Conservation (phyloP, 2,797 vertebrate species). For the Pelobates cultripes region DNA sequence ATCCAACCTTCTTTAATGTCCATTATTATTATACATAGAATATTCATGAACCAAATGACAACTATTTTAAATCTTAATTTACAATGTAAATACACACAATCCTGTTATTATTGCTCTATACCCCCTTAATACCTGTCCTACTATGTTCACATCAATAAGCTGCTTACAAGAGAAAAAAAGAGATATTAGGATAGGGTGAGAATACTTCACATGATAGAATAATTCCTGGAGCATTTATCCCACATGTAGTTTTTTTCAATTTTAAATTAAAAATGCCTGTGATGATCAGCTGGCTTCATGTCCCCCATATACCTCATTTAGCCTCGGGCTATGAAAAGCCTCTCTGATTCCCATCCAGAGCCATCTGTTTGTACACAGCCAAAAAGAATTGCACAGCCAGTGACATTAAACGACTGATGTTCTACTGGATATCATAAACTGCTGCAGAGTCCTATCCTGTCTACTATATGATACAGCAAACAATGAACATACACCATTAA, state of each 20-base stretch:
- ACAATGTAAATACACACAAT: too few relatives aligned
- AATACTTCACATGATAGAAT: background rate
- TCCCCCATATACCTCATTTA: slow-evolving; percentile 34
- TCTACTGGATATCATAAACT: background rate
- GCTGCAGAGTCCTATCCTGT: background rate
- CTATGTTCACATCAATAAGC: background rate
- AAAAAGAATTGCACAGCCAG: slow-evolving; percentile 34
- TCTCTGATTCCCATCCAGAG: slow-evolving; percentile 29
- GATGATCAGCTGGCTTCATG: background rate
- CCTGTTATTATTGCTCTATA: too few relatives aligned
- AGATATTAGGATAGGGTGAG: background rate
- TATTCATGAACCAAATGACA: too few relatives aligned
- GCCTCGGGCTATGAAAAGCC: slow-evolving; percentile 36
- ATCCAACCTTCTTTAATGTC: too few relatives aligned
- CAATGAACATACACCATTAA: too few relatives aligned
- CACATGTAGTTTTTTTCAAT: background rate
- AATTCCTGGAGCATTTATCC: slow-evolving; percentile 1
- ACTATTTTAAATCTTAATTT: too few relatives aligned
- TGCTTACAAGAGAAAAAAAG: background rate
- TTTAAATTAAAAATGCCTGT: background rate
- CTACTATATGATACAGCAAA: too few relatives aligned
- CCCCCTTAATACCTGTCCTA: background rate
- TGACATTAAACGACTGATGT: slow-evolving; percentile 25
- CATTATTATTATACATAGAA: too few relatives aligned
- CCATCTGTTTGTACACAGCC: slow-evolving; percentile 46